Conservation (phyloP, 92 coral and sea anemone genomes). For the Umimayanthus kanabou region DNA sequence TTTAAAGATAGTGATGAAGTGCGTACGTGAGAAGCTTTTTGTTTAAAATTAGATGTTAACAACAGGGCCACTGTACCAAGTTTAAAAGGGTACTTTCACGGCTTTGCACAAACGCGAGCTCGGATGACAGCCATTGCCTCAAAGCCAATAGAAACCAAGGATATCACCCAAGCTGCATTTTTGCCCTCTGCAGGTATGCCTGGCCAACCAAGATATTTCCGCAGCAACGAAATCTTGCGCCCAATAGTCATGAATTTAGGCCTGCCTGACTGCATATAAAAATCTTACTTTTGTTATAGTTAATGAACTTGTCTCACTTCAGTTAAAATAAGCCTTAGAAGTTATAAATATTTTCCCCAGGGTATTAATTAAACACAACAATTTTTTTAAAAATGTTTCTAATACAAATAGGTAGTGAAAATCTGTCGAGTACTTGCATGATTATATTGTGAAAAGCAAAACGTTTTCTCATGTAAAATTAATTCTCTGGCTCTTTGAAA, state of each 20-base stretch:
- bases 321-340: neutral
- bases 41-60: neutral
- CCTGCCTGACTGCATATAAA: neutral
- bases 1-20: neutral
- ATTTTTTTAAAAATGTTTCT: neutral
- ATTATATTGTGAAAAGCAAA: no score
- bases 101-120: no score
- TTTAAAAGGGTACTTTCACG: no score
- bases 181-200: neutral
- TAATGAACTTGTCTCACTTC: neutral
- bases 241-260: neutral
- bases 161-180: neutral
- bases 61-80: neutral
- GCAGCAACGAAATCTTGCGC: neutral
- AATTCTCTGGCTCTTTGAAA: no score
- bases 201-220: neutral
- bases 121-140: no score
- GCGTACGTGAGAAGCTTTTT: neutral
- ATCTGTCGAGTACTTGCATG: neutral
- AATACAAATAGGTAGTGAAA: neutral
- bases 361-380: neutral
- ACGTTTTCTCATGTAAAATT: no score
- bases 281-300: neutral
- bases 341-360: neutral
- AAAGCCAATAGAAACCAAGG: no score